Conservation (phyloP, 2,888 invertebrate species). For the Girardia tigrina region DNA sequence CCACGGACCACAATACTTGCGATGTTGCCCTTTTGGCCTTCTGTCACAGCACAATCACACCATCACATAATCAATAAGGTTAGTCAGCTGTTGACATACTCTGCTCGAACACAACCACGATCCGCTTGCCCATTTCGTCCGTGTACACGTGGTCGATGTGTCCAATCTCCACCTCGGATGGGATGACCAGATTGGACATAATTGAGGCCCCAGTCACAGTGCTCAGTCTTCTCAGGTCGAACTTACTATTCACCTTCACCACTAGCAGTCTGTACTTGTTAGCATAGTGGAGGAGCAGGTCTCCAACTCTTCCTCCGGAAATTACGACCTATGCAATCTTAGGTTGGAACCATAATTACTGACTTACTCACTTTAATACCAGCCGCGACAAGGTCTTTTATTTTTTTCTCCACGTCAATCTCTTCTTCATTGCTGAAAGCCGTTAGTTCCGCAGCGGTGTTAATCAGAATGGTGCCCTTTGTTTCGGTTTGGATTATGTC, state of each 20-base stretch:
- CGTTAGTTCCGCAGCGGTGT: slow-evolving; percentile 80
- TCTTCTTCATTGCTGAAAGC: slow-evolving; percentile 93
- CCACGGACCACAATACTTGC: slow-evolving; percentile 85
- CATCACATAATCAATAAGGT: not conserved
- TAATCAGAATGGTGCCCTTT: slow-evolving; percentile 66
- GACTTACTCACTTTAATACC: not conserved
- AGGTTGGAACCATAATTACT: slow-evolving; percentile 61
- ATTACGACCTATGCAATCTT: slow-evolving; percentile 80
- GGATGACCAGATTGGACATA: slow-evolving; percentile 62
- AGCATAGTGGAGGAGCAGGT: slow-evolving; percentile 86
- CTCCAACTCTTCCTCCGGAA: slow-evolving; percentile 91
- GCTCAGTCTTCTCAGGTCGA: slow-evolving; percentile 80
- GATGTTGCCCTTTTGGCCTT: slow-evolving; percentile 51
- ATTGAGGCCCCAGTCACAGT: slow-evolving; percentile 71
- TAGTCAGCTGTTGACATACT: slow-evolving; percentile 45
- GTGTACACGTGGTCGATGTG: slow-evolving; percentile 73
- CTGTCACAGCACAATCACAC: no score
- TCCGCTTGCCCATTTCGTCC: slow-evolving; percentile 86
- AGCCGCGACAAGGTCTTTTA: slow-evolving; percentile 28
- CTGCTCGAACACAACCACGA: slow-evolving; percentile 76
- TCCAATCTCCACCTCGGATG: slow-evolving; percentile 75
- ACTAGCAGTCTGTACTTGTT: slow-evolving; percentile 91
- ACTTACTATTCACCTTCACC: slow-evolving; percentile 84
- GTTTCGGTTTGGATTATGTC: slow-evolving; percentile 94
- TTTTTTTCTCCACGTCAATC: slow-evolving; percentile 63